Evolutionary conservation across 2,797 vertebrate species (phyloP), one percentile per base, ranked within the genome.

Genomic region (Helarctos malayanus): DNA sequence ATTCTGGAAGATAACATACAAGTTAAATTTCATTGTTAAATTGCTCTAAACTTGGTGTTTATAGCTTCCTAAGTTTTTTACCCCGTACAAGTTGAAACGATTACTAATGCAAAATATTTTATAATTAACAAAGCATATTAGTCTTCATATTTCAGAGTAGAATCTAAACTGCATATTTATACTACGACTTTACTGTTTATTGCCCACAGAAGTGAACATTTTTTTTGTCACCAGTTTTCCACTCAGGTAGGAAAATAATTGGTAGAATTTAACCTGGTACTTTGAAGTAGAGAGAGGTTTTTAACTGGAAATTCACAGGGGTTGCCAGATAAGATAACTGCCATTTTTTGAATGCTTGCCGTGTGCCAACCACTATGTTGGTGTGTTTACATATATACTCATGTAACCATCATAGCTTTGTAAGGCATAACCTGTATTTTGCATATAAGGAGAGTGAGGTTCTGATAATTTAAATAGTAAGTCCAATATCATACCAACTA

Each of bases 191-290:
- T 89, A 59, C 18, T 81, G 27, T 96, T 93, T 94, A 79, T 95
- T 86, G 87, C 38, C 45, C 76, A 27, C 10, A 56, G 14, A 82
- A 91, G 12, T 82, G 29, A n/a, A 45, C 41, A 83, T 91, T 88
- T 91, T 25, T 25, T 91, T 0, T 93, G 56, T 79, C 32, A 89
- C 25, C 45, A 90, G 3, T 94, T 94, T 94, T 85, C 41, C 3
- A 6, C 29, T 92, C 63, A 80, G 79, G 23, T 83, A 73, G 47
- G 76, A 95, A 91, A 94, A 63, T 91, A 94, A 76, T 68, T 87
- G n/a, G 29, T 27, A 82, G 27, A 94, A 63, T 87, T 91, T 87
- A 91, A 71, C 32, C 23, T 87, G 15, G 27, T 71, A 95, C 21
- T 61, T 83, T 76, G 63, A 91, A 68, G 21, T 65, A 81, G 75